Evolutionary conservation across 2,113 vertebrate genomes (phyloP).

Genomic region (Bambusicola thoracicus): DNA sequence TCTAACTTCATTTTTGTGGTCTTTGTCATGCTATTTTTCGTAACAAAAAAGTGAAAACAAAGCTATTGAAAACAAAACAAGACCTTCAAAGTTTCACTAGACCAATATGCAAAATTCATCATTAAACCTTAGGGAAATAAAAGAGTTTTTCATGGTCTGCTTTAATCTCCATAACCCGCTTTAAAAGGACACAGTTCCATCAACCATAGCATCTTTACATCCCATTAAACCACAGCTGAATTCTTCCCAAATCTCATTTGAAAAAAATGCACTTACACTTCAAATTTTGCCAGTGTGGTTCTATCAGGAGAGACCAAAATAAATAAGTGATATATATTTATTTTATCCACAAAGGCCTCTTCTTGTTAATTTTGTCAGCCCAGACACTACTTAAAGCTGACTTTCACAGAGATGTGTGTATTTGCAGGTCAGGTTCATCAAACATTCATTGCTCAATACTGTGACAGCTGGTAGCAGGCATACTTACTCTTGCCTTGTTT

Average conservation of each 20-base stretch:
- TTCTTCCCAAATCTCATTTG: slow-evolving; percentile 1
- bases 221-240: neutral
- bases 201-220: neutral
- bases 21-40: neutral
- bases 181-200: neutral
- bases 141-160: neutral
- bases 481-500: slow-evolving; percentile 76
- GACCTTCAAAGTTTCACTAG: neutral
- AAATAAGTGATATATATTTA: slow-evolving; percentile 42
- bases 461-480: slow-evolving; percentile 73
- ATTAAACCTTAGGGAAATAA: neutral
- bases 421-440: slow-evolving; percentile 82
- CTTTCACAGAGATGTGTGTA: slow-evolving; percentile 72
- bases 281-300: slow-evolving; percentile 24
- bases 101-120: neutral
- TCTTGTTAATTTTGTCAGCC: slow-evolving; percentile 76
- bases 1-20: neutral
- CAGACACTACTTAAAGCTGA: slow-evolving; percentile 70
- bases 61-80: neutral
- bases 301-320: slow-evolving; percentile 53
- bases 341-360: slow-evolving; percentile 30
- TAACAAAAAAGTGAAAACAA: neutral
- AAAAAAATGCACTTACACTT: slow-evolving; percentile 36
- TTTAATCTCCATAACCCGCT: neutral
- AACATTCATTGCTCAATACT: slow-evolving; percentile 82